Base-by-base conservation (phyloP, 2,113 vertebrate species). In the Brachionichthys hirsutus region DNA sequence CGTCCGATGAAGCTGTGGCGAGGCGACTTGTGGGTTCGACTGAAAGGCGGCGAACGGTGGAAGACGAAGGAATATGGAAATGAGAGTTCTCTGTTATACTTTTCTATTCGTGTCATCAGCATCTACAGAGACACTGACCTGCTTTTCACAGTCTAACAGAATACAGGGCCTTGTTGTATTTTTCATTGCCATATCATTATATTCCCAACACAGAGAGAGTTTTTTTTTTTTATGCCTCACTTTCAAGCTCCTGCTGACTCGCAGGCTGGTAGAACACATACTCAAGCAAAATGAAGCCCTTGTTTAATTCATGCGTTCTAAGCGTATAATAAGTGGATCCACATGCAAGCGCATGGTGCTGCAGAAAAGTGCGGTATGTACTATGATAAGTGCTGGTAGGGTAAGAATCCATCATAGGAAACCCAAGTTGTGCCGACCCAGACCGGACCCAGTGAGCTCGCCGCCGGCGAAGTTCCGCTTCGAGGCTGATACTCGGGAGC, bases 211-310 rank as follows among this genome's bases (percentile, higher is more conserved):
- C 63, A 67, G 57, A 36, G 48, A 54, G 45, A 73, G 72, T 69
- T 56, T 68, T 49, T 72, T 24, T 55, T 83, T 84, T 82, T 67
- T 75, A 77, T 70, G 58, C 66, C 57, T 74, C 53, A 0, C 22
- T 47, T 70, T 76, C 9, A 15, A 53, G 60, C 65, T 69, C 77
- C 74, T 73, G 74, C 80, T 70, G 73, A 67, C 60, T 77, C n/a
- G n/a, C 57, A 70, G 77, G 69, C 55, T 72, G 68, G 1, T 51
- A 0, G 12, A 3, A 65, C 48, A 55, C 50, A 43, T 4, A 17
- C 70, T 62, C 38, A 42, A 54, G 52, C 54, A 44, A 24, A 24
- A 18, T 44, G 41, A 64, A 54, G 70, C 48, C 45, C 20, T 47
- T 70, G 46, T 72, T 62, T 56, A 72, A 44, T 30, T 6, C 62